Percentiles rank a stretch among this genome's conserved stretches.
phyloP scores from a whole-genome alignment of 2,113 vertebrate genomes.

The Girardinichthys multiradiatus region DNA sequence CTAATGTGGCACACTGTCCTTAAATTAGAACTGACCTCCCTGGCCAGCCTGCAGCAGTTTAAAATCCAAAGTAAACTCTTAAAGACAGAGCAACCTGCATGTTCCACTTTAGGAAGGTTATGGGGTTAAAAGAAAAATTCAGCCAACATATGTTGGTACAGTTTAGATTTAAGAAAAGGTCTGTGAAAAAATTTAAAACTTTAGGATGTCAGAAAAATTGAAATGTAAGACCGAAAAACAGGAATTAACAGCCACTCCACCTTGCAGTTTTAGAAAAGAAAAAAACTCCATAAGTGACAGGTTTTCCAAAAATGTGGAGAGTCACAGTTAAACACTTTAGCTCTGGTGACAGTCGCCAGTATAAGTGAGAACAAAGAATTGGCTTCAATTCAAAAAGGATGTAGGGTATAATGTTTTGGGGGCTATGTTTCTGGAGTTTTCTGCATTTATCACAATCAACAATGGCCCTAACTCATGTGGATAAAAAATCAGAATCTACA shows the following conservation, averaged over 20 bases:
- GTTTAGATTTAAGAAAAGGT: constrained; percentile 12
- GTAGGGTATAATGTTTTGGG: constrained; percentile 3
- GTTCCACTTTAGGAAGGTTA: constrained; percentile 6
- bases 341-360: constrained; percentile 23
- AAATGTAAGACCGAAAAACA: constrained; percentile 56
- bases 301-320: constrained; percentile 43
- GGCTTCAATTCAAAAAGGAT: constrained; percentile 2
- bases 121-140: constrained; percentile 22
- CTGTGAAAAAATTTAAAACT: constrained; percentile 15
- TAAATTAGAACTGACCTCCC: constrained; percentile 64
- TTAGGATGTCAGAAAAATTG: constrained; percentile 51
- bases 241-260: constrained; percentile 38
- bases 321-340: constrained; percentile 33
- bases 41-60: constrained; percentile 33
- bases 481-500: neutral
- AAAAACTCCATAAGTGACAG: constrained; percentile 44
- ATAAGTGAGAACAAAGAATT: constrained; percentile 9
- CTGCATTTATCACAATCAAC: neutral
- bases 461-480: neutral
- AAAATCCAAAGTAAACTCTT: constrained; percentile 24
- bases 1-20: constrained; percentile 63
- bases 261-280: constrained; percentile 50
- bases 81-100: constrained; percentile 21
- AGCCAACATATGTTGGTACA: neutral
- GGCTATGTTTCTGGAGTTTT: constrained; percentile 3